These are phyloP conservation scores for Urocitellus parryii DNA, from an alignment of 2,113 vertebrate species.

Conservation along the genomic window DNA sequence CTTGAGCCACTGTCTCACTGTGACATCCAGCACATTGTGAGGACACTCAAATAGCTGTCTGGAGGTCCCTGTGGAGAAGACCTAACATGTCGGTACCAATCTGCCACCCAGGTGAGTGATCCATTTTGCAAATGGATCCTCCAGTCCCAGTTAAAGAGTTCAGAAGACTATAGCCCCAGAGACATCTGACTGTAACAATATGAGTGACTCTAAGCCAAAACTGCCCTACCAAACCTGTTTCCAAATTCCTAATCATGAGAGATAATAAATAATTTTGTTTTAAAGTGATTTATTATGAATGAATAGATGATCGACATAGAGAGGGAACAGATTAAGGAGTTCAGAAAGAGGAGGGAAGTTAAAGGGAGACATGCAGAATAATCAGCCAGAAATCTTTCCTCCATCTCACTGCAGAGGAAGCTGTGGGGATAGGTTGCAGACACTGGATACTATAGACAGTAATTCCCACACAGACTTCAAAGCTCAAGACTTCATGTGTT, in stretches of 20 bases:
- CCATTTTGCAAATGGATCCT: slow-evolving; percentile 18
- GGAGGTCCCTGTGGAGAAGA: background rate
- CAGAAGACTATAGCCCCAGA: background rate
- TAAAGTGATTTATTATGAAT: background rate
- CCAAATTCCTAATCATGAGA: background rate
- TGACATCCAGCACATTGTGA: background rate
- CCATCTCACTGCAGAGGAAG: background rate
- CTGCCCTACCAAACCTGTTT: background rate
- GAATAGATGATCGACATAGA: background rate
- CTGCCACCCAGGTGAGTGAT: background rate
- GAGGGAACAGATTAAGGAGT: background rate
- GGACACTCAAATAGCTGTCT: background rate
- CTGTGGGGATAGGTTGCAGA: background rate
- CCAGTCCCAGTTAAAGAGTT: background rate
- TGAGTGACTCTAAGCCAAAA: background rate
- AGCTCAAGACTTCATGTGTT: background rate
- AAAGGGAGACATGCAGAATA: background rate
- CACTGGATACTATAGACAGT: background rate
- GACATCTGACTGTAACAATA: background rate
- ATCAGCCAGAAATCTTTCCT: slow-evolving; percentile 30
- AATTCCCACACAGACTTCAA: background rate
- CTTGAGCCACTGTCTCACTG: background rate
- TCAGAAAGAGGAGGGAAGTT: background rate
- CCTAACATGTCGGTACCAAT: background rate
- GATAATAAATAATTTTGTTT: slow-evolving; percentile 7